Percentiles rank a stretch among this genome's conserved stretches.
phyloP scores from a whole-genome alignment of 2,797 vertebrate species.

The Tolypeutes matacus region DNA sequence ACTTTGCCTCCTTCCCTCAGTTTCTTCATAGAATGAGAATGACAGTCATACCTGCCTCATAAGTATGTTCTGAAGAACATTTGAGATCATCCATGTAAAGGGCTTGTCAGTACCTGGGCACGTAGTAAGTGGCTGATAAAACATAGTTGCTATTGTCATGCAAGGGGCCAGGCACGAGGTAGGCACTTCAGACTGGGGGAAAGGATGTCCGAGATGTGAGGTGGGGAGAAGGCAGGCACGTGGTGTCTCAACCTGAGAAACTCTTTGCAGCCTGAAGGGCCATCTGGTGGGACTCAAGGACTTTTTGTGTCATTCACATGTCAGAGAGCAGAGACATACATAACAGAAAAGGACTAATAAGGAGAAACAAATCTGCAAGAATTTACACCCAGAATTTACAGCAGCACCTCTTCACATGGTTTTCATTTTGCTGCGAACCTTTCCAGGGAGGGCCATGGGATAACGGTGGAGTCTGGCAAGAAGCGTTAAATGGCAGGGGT shows the following conservation, averaged over 20 bases:
- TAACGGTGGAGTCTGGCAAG: background rate
- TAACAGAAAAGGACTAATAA: background rate
- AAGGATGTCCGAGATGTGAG: background rate
- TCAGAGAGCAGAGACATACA: background rate
- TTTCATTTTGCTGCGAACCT: background rate
- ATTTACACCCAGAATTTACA: no score
- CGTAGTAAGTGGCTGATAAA: background rate
- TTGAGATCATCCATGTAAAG: fast-evolving
- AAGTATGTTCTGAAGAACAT: background rate
- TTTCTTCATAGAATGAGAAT: background rate
- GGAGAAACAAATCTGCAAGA: background rate
- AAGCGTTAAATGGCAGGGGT: background rate
- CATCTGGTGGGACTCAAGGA: background rate
- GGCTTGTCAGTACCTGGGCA: background rate
- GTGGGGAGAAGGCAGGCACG: background rate
- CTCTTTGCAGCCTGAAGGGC: background rate
- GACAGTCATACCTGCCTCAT: background rate
- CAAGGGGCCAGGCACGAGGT: background rate
- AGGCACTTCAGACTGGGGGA: background rate
- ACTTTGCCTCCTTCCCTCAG: background rate
- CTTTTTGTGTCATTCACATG: background rate
- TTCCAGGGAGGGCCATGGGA: background rate
- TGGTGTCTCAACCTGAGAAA: background rate
- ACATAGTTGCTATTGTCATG: background rate
- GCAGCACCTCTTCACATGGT: fast-evolving